These are phyloP conservation scores for Caenorhabditis sp. DNA, from an alignment of 2,888 invertebrate species.

Conservation along the genomic window DNA sequence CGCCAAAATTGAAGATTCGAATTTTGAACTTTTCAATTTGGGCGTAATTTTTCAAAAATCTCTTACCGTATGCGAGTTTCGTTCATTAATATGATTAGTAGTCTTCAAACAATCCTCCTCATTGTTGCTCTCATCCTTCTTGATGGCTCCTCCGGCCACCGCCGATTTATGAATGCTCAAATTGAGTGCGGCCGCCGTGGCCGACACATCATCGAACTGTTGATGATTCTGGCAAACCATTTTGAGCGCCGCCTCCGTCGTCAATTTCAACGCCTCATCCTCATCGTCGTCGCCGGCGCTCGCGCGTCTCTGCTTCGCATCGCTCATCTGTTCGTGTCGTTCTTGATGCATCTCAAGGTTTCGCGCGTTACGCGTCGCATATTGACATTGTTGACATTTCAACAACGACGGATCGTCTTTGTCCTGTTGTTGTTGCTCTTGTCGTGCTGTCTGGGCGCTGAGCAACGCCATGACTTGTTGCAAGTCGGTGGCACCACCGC, in stretches of 20 bases:
- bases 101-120: constrained; percentile 37
- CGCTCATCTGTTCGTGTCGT: constrained; percentile 54
- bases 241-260: constrained; percentile 56
- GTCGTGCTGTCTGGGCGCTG: background rate
- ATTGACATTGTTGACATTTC: constrained; percentile 47
- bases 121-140: constrained; percentile 36
- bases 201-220: constrained; percentile 17
- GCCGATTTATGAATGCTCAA: constrained; percentile 39
- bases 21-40: too few species aligned
- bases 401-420: constrained; percentile 4
- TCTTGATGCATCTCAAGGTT: constrained; percentile 58
- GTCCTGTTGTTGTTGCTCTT: background rate
- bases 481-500: constrained; percentile 14
- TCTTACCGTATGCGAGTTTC: constrained; percentile 64
- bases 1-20: too few species aligned
- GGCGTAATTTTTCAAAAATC: too few species aligned
- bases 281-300: constrained; percentile 45
- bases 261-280: constrained; percentile 56
- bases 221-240: constrained; percentile 56
- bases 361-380: constrained; percentile 40
- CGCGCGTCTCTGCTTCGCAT: constrained; percentile 27
- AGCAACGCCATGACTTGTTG: constrained; percentile 23
- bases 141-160: background rate
- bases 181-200: constrained; percentile 31
- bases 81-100: constrained; percentile 41